Evolutionary conservation across 2,888 invertebrate species (phyloP), one percentile per base, ranked within the genome.

Genomic region (Andrena dorsata): DNA sequence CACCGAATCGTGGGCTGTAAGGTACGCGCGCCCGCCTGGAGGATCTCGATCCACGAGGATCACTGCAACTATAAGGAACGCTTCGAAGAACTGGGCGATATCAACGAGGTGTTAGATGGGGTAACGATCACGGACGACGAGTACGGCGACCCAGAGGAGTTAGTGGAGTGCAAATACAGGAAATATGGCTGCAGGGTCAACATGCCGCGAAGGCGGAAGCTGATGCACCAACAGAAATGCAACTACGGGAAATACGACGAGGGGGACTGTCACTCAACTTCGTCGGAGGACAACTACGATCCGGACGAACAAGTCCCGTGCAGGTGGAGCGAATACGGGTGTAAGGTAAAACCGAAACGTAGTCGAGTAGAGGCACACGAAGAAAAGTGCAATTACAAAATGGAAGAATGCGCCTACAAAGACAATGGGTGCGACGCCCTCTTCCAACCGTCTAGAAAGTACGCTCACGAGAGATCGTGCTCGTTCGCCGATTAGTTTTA

Each of bases 341-440:
- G 93, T 26, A 85, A 80, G 8, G 90, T 92, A 0, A 83, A 66
- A 20, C 90, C 92, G 8, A 91, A 89, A 28, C 79, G 85, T 0
- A 77, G 61, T 32, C 86, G 87, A 1, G 86, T 84, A 41, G 73
- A 87, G 6, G 75, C 16, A 3, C 93, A 93, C 76, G 92, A 91
- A 47, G 87, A 86, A 60, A 92, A 91, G 53, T 93, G 93, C 75
- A 91, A 91, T 84, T 92, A 92, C 84, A 88, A 83, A n/a, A 88
- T 86, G 88, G 88, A 90, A 60, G 82, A 88, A 26, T 92, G 92
- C 68, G 13, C 53, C n/a, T 91, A 84, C 76, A 84, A 80, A 35
- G 7, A 86, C 16, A 58, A 87, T 30, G 91, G 91, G 20, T 93
- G 92, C 73, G 56, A 63, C 4, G 90, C 77, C 0, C 41, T 76